Base-by-base conservation (phyloP, 2,888 invertebrate genomes). In the Ernsta delagoae region DNA sequence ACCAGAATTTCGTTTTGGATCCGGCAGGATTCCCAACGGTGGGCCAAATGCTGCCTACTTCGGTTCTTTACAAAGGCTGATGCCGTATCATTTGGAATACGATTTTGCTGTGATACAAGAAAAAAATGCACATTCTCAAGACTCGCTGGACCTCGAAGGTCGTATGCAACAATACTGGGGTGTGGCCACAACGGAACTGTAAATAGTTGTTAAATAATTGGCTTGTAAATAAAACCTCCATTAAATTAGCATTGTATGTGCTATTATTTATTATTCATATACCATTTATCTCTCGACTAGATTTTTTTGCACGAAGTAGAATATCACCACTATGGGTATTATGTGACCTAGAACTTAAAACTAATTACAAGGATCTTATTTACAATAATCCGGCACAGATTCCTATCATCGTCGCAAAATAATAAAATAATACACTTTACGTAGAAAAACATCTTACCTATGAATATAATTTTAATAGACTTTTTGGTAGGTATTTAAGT, bases 81-180 rank as follows among this genome's bases (percentile, higher is more conserved):
- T 97, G 96, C 97, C 97, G 66, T 97, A 97, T 79, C 92, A 93
- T 75, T 94, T 97, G 79, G 97, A 97, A 80, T 97, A 97, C 79
- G 97, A 97, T 85, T 97, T 97, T 85, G 96, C 96, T 50, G 96
- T 97, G 36, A 97, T 97, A 84, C 96, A 97, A 81, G 97, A 97
- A 83, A 94, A 97, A 76, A 94, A 95, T 45, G 94, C 95, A 54
- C 94, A 94, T 67, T 89, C 90, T 63, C 94, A 95, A 76, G 97
- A 97, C 80, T 97, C 97, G 0, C 87, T 96, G 73, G 97, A 97
- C 80, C 95, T 97, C 72, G 97, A 97, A 80, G 95, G 95, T 65
- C 94, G 98, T 66, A 97, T 98, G 96, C 96, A 97, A 77, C 97
- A 97, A 79, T 98, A 98, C 87, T 98, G 98, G 98, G 97, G 97